phyloP scores from a whole-genome alignment of 2,797 vertebrate species.

The Lindbergichthys nudifrons region DNA sequence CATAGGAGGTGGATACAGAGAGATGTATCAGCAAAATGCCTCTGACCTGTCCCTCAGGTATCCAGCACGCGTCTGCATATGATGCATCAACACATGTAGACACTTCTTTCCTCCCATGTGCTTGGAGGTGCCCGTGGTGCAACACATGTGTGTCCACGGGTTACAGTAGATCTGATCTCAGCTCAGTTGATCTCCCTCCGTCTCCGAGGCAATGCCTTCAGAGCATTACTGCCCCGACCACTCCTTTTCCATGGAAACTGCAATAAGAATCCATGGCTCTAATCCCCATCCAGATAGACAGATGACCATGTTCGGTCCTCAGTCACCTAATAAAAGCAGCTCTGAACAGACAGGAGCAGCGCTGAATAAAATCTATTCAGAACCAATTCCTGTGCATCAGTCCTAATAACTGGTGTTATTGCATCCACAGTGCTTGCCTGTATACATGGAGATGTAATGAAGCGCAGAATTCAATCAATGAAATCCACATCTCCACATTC shows the following conservation, averaged over 20 bases:
- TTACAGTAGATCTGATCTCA: slow-evolving; percentile 58
- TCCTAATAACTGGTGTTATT: slow-evolving; percentile 71
- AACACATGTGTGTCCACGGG: slow-evolving; percentile 37
- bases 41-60: slow-evolving; percentile 45
- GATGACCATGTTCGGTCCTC: slow-evolving; percentile 65
- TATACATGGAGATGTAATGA: slow-evolving; percentile 64
- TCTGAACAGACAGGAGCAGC: slow-evolving; percentile 42
- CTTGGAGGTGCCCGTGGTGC: slow-evolving; percentile 21
- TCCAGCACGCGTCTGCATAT: slow-evolving; percentile 29
- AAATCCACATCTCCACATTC: slow-evolving; percentile 63
- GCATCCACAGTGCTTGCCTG: slow-evolving; percentile 45
- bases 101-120: slow-evolving; percentile 37
- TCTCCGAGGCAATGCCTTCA: slow-evolving; percentile 32
- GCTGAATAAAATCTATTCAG: slow-evolving; percentile 54
- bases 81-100: slow-evolving; percentile 57
- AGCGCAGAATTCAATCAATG: slow-evolving; percentile 69
- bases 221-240: slow-evolving; percentile 51
- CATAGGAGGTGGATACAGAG: slow-evolving; percentile 60
- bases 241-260: slow-evolving; percentile 71
- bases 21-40: slow-evolving; percentile 70
- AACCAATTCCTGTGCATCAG: slow-evolving; percentile 59
- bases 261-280: slow-evolving; percentile 49
- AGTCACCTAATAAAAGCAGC: slow-evolving; percentile 60
- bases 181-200: slow-evolving; percentile 17
- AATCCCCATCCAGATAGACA: slow-evolving; percentile 51